Evolutionary conservation across 2,888 invertebrate species (phyloP).

Genomic region (Acleris literana): DNA sequence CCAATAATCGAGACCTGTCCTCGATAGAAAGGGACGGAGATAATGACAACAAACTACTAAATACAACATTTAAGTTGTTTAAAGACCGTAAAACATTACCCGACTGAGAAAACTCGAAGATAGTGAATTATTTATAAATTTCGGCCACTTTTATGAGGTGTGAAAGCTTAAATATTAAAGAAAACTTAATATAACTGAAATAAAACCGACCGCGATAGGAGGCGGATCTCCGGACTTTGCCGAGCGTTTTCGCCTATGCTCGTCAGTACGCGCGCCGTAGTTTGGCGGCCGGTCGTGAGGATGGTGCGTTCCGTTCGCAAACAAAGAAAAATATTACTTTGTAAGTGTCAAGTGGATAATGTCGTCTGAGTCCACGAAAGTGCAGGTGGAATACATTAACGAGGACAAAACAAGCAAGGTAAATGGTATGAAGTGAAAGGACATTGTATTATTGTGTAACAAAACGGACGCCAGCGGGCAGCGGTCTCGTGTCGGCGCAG

Average conservation of each 20-base stretch:
- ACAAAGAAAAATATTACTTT: conserved; percentile 77
- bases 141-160: conserved; percentile 10
- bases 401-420: conserved; percentile 79
- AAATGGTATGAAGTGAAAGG: conserved; percentile 66
- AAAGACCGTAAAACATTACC: not conserved
- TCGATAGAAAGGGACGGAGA: conserved; percentile 69
- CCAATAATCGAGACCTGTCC: conserved; percentile 83
- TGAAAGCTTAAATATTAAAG: not conserved
- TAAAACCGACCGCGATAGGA: conserved; percentile 77
- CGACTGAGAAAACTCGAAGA: not conserved
- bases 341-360: conserved; percentile 77
- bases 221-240: conserved; percentile 79
- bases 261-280: conserved; percentile 80
- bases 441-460: conserved; percentile 78
- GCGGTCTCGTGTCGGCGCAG: conserved; percentile 80
- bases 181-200: conserved; percentile 53
- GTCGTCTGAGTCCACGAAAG: conserved; percentile 80
- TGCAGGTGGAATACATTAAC: conserved; percentile 78
- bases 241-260: conserved; percentile 66
- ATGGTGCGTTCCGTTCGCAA: conserved; percentile 77
- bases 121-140: conserved; percentile 1
- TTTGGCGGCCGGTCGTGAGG: conserved; percentile 82
- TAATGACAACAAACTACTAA: conserved; percentile 47
- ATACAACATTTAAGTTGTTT: conserved; percentile 8
- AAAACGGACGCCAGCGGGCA: conserved; percentile 79